A percentile compares a stretch with the other conserved stretches of the same genome.
Evolutionary conservation across 2,888 invertebrate genomes (phyloP).

Genomic region (Cenopis cana): DNA sequence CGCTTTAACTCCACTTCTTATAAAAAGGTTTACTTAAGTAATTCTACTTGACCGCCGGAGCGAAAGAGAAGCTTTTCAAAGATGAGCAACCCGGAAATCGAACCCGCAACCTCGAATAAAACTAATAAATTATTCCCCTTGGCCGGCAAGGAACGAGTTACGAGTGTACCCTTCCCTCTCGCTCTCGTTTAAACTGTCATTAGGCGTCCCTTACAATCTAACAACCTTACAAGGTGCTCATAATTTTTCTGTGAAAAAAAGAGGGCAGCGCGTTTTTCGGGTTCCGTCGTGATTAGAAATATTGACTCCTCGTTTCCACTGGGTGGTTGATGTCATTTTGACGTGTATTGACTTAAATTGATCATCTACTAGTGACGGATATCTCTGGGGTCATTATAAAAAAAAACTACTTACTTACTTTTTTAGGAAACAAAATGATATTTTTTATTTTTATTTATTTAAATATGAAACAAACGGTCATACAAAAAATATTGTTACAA

Average conservation of each 20-base stretch:
- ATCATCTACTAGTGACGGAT: too few species aligned
- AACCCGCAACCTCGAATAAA: constrained; percentile 23
- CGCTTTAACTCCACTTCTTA: background rate
- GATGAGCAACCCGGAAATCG: background rate
- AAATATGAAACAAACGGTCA: too few species aligned
- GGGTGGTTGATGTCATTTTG: too few species aligned
- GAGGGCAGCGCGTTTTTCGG: background rate
- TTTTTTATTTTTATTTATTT: too few species aligned
- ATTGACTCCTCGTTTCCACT: background rate
- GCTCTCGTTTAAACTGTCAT: constrained; percentile 48
- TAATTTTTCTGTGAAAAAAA: constrained; percentile 48
- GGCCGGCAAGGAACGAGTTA: constrained; percentile 40
- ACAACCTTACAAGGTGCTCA: constrained; percentile 56
- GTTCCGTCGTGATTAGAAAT: constrained; percentile 2
- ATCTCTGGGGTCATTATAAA: too few species aligned
- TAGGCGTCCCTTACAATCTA: constrained; percentile 41
- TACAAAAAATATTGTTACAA: too few species aligned
- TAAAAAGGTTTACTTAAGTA: background rate
- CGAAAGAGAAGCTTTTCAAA: constrained; percentile 18
- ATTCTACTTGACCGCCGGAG: background rate
- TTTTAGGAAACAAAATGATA: too few species aligned
- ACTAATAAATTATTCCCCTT: constrained; percentile 39
- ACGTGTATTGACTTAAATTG: too few species aligned
- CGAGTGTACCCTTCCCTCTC: constrained; percentile 32
- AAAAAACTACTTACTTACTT: too few species aligned